Evolutionary conservation across 2,797 vertebrate genomes (phyloP).

Genomic region (Lagorchestes hirsutus): DNA sequence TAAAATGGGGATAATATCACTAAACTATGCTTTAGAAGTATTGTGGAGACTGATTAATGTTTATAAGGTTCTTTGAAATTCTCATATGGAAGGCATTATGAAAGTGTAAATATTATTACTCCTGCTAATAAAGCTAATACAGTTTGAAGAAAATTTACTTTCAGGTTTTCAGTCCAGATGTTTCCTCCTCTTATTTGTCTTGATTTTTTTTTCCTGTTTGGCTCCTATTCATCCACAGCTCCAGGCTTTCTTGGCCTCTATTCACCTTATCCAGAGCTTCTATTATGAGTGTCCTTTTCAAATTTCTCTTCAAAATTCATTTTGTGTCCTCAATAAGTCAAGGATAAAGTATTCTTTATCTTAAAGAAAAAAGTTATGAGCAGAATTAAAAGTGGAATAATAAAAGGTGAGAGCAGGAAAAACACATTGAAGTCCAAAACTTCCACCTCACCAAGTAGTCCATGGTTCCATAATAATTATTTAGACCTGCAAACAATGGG

Average conservation of each 20-base stretch:
- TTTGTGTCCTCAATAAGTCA: slow-evolving; percentile 21
- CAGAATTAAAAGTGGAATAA: slow-evolving; percentile 9
- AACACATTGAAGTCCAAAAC: background rate
- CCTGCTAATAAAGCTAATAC: slow-evolving; percentile 17
- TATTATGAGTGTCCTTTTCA: background rate
- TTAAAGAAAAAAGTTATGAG: slow-evolving; percentile 20
- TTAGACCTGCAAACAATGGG: background rate
- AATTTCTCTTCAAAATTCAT: slow-evolving; percentile 52
- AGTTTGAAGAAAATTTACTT: slow-evolving; percentile 37
- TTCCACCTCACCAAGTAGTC: background rate
- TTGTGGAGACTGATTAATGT: slow-evolving; percentile 50
- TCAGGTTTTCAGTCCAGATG: background rate
- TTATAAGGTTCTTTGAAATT: slow-evolving; percentile 49
- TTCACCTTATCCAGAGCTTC: slow-evolving; percentile 8
- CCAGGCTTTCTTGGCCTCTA: slow-evolving; percentile 36
- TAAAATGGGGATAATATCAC: slow-evolving; percentile 12
- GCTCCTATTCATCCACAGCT: background rate
- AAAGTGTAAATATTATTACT: slow-evolving; percentile 43
- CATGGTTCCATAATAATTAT: background rate
- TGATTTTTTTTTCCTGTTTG: slow-evolving; percentile 55
- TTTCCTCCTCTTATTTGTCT: slow-evolving; percentile 22
- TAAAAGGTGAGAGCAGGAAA: background rate
- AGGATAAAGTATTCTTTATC: slow-evolving; percentile 29
- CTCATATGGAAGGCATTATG: slow-evolving; percentile 31
- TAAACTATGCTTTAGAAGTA: background rate